Evolutionary conservation across 2,888 invertebrate genomes (phyloP).

Genomic region (Pterostichus madidus): DNA sequence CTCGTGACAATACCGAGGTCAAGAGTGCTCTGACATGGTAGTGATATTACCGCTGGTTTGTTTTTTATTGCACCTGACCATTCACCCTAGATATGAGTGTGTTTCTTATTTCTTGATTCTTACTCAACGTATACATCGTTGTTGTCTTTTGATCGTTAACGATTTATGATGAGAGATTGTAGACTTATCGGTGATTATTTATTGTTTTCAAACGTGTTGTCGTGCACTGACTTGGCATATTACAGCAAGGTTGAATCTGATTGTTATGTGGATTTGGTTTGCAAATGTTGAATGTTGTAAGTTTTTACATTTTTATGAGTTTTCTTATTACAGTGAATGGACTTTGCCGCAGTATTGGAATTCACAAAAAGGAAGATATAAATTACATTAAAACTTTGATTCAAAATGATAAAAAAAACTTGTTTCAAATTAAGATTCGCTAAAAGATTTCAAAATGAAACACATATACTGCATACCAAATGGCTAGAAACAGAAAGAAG

Average conservation of each 20-base stretch:
- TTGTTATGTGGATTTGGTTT: slow-evolving; percentile 33
- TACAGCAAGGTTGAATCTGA: slow-evolving; percentile 24
- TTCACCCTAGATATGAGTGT: slow-evolving; percentile 4
- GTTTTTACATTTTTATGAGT: slow-evolving; percentile 22
- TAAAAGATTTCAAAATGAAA: too few relatives aligned
- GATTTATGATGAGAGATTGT: slow-evolving; percentile 5
- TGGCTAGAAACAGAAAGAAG: too few relatives aligned
- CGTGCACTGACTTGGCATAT: slow-evolving; percentile 14
- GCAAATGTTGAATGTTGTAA: not conserved
- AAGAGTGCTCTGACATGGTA: slow-evolving; percentile 46
- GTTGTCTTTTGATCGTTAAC: not conserved
- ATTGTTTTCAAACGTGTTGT: slow-evolving; percentile 21
- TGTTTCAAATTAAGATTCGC: too few relatives aligned
- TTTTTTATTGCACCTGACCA: slow-evolving; percentile 29
- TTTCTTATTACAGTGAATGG: not conserved
- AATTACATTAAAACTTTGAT: not conserved
- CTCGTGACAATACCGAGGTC: slow-evolving; percentile 53
- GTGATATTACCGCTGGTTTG: slow-evolving; percentile 8
- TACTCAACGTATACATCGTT: slow-evolving; percentile 18
- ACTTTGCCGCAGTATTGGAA: not conserved
- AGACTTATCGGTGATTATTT: not conserved
- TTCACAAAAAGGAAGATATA: not conserved
- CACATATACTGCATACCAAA: too few relatives aligned
- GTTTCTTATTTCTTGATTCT: not conserved
- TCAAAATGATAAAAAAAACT: not conserved